These are phyloP conservation scores for Cydia fagiglandana DNA, from an alignment of 1,140 invertebrate genomes.

Conservation along the genomic window DNA sequence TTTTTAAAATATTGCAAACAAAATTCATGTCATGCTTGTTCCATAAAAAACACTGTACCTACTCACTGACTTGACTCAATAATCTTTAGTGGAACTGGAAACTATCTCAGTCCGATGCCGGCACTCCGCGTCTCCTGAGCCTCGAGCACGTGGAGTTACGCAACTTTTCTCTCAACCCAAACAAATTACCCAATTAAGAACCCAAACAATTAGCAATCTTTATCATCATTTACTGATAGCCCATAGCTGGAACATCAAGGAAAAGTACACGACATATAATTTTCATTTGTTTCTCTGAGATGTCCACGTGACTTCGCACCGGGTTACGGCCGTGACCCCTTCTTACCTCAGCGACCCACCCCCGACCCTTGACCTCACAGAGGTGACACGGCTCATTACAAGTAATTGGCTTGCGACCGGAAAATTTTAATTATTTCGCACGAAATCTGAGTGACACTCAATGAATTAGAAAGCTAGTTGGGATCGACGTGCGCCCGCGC, in stretches of 20 bases:
- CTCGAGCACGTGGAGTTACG: not conserved
- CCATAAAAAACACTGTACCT: not conserved
- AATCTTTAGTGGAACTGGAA: not conserved
- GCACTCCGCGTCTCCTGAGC: not conserved
- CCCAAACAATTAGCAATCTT: not conserved
- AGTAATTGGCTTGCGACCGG: conserved; percentile 19
- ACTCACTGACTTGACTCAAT: not conserved
- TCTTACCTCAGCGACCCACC: conserved; percentile 1
- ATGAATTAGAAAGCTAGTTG: conserved; percentile 29
- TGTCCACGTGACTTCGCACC: not conserved
- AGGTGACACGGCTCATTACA: conserved; percentile 9
- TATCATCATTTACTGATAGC: not conserved
- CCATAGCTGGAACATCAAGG: not conserved
- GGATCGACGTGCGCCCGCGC: conserved; percentile 4
- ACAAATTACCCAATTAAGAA: conserved; percentile 10
- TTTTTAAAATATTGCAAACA: not conserved
- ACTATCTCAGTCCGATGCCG: not conserved
- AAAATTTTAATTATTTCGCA: conserved; percentile 26
- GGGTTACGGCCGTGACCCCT: not conserved
- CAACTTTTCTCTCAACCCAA: not conserved
- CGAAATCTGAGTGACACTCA: conserved; percentile 17
- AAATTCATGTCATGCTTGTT: not conserved
- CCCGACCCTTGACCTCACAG: not conserved
- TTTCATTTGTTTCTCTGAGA: not conserved
- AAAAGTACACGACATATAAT: not conserved